Conservation (phyloP, 1,140 invertebrate genomes). For the Euura saliciscinereae region DNA sequence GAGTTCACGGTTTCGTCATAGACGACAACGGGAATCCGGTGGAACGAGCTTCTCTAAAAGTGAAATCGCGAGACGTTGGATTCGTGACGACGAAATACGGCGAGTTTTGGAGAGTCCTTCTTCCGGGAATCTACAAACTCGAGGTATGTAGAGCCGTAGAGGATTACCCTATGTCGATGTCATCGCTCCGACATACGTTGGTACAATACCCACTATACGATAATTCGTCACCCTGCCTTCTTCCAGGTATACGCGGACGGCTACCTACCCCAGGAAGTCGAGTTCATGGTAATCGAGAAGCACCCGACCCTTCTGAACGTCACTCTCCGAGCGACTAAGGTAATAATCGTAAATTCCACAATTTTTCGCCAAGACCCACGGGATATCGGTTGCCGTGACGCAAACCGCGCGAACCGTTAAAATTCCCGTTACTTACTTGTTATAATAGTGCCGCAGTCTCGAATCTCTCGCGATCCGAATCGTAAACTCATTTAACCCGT, state of each 20-base stretch:
- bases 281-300: slow-evolving; percentile 85
- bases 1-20: slow-evolving; percentile 81
- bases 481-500: too few species aligned
- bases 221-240: slow-evolving; percentile 20
- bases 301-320: slow-evolving; percentile 86
- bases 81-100: slow-evolving; percentile 90
- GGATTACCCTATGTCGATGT: too few species aligned
- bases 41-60: slow-evolving; percentile 80
- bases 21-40: slow-evolving; percentile 84
- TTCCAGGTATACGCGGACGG: slow-evolving; percentile 82
- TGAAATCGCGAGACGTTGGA: slow-evolving; percentile 85
- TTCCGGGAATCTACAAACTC: slow-evolving; percentile 83
- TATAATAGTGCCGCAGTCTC: too few species aligned
- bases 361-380: too few species aligned
- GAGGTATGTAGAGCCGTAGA: slow-evolving; percentile 65
- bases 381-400: background rate
- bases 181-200: slow-evolving; percentile 2
- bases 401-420: background rate
- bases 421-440: background rate
- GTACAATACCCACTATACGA: background rate
- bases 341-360: slow-evolving; percentile 55
- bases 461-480: background rate
- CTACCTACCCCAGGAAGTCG: slow-evolving; percentile 79
- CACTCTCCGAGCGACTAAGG: slow-evolving; percentile 80
- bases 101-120: slow-evolving; percentile 90